Evolutionary conservation across 2,888 invertebrate species (phyloP).

Genomic region (Orthosia gothica): DNA sequence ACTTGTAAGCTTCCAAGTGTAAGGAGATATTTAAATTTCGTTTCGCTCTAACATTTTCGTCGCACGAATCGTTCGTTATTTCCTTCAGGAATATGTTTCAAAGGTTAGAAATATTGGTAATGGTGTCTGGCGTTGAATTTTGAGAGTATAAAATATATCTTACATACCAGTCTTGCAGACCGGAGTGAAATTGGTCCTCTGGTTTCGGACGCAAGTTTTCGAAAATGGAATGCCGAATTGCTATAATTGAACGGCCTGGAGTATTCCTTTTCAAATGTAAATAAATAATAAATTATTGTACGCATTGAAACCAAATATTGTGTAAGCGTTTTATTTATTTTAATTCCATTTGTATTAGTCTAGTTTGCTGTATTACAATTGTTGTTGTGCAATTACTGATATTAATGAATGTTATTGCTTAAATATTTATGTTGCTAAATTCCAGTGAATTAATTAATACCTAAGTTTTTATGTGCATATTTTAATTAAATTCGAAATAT

Average conservation of each 20-base stretch:
- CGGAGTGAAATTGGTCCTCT: not conserved
- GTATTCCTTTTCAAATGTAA: not conserved
- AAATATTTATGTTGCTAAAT: no score
- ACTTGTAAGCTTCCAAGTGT: slow-evolving; percentile 23
- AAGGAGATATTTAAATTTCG: slow-evolving; percentile 35
- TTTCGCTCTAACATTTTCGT: slow-evolving; percentile 12
- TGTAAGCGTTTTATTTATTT: not conserved
- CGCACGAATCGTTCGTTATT: slow-evolving; percentile 33
- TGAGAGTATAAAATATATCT: slow-evolving; percentile 6
- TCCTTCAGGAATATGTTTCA: slow-evolving; percentile 37
- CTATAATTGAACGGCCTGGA: not conserved
- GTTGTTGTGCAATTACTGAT: not conserved
- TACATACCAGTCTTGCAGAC: not conserved
- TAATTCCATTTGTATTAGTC: not conserved
- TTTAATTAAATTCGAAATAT: not conserved
- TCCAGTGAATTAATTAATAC: not conserved
- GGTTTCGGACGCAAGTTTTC: not conserved
- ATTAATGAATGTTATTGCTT: not conserved
- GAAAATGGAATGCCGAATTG: not conserved
- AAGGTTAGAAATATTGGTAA: slow-evolving; percentile 24
- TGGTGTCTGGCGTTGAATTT: slow-evolving; percentile 14
- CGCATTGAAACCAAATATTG: no score
- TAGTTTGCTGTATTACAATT: not conserved
- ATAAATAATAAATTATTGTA: not conserved
- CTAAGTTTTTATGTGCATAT: not conserved